Evolutionary conservation across 2,888 invertebrate genomes (phyloP), one percentile per base, ranked within the genome.

Genomic region (Parascotia fuliginaria): DNA sequence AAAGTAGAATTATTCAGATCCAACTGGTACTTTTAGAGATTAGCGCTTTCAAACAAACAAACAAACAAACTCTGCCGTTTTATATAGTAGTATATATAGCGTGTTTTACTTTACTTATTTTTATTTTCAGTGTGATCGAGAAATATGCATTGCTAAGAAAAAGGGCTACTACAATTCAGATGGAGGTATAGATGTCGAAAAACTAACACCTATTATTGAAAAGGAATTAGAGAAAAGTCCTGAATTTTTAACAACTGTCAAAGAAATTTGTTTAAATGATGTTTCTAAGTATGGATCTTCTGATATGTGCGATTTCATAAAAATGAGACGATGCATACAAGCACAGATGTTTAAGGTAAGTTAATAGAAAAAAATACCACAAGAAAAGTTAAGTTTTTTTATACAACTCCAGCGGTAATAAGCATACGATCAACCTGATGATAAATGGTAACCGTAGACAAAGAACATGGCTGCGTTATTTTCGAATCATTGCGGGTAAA

Each of bases 221-320:
- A 56, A 57, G 9, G 9, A 39, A 0, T 51, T 67, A 1, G 44
- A 42, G 2, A 38, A 39, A 1, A 39, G 54, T 1, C 51, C 66
- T 5, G 68, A 66, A 0, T 2, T 70, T 2, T 4, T 44, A 0
- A 50, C 61, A 0, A 36, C 5, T 1, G 27, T 75, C 1, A 65
- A 55, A 12, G 55, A 67, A 0, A 61, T 70, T 0, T 80, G 79
- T 19, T 4, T 76, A 2, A 33, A 66, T 2, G 67, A 61, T 5
- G 72, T 72, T 0, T 50, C 63, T 0, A 57, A 55, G 5, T 73
- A 54, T n/a, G 77, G 75, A 0, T 43, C 55, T 0, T 24, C 60
- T 0, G 74, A 76, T 2, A 12, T 61, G 1, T 47, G 24, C 32
- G 11, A 16, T 3, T 39, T 39, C 1, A n/a, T 9, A n/a, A 39